phyloP scores from a whole-genome alignment of 2,888 invertebrate species.

The Napeogenes inachia region DNA sequence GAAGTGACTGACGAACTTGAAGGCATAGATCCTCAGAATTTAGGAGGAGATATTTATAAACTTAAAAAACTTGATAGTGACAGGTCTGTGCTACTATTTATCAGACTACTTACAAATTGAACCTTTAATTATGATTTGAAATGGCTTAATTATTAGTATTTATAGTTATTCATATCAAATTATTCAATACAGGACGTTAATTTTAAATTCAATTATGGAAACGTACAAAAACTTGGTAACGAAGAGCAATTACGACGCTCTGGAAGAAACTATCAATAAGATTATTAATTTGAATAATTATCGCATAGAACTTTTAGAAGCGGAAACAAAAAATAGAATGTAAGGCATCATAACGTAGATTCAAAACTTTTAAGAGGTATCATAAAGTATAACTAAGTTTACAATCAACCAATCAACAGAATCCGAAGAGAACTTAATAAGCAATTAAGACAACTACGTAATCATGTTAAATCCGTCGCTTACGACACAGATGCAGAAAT shows the following conservation, averaged over 20 bases:
- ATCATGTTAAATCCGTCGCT: slow-evolving; percentile 48
- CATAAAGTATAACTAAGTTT: slow-evolving; percentile 6
- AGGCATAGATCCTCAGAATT: slow-evolving; percentile 31
- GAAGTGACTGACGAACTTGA: slow-evolving; percentile 35
- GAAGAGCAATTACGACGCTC: slow-evolving; percentile 33
- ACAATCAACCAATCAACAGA: slow-evolving; percentile 33
- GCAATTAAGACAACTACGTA: slow-evolving; percentile 53
- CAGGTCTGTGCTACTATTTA: slow-evolving; percentile 28
- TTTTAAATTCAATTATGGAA: slow-evolving; percentile 34
- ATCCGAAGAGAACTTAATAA: slow-evolving; percentile 43
- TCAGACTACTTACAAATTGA: not conserved
- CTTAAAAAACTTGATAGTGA: slow-evolving; percentile 40
- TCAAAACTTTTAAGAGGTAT: not conserved
- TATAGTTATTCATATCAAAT: too few species aligned
- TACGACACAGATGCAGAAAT: slow-evolving; percentile 52
- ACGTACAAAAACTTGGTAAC: slow-evolving; percentile 43
- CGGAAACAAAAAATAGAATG: slow-evolving; percentile 45
- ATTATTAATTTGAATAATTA: slow-evolving; percentile 33
- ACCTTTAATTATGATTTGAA: not conserved
- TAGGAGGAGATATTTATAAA: slow-evolving; percentile 37
- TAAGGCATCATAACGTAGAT: slow-evolving; percentile 13
- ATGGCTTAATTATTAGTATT: not conserved
- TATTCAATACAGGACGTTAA: slow-evolving; percentile 38
- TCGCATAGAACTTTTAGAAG: slow-evolving; percentile 35
- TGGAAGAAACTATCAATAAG: slow-evolving; percentile 32